These are phyloP conservation scores for Trichoplax adhaerens DNA, from an alignment of 37 sponge, comb jelly and placozoan species.

Conservation along the genomic window DNA sequence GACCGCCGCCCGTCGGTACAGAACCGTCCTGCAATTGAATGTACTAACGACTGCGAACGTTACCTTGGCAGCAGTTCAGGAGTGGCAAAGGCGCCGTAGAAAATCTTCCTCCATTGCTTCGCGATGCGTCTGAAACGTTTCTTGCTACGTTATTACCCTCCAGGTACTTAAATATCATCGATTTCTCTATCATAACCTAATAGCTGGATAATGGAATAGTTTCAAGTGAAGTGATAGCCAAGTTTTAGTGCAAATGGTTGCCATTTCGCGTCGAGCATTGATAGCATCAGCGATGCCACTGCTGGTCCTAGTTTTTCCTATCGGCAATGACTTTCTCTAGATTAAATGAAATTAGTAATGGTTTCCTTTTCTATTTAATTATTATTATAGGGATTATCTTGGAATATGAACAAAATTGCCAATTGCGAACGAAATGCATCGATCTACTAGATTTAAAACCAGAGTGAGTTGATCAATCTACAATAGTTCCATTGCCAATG, in stretches of 20 bases:
- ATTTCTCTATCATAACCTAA: background rate
- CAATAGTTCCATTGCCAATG: too few relatives aligned
- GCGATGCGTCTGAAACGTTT: slow-evolving; percentile 42
- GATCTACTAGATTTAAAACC: slow-evolving; percentile 66
- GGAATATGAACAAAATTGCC: slow-evolving; percentile 78
- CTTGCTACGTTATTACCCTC: slow-evolving; percentile 86
- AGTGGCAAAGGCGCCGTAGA: too few relatives aligned
- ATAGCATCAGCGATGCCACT: too few relatives aligned
- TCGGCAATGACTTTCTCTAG: too few relatives aligned
- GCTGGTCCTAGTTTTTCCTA: too few relatives aligned
- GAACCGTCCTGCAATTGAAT: too few relatives aligned
- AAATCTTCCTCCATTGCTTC: too few relatives aligned
- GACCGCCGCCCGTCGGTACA: too few relatives aligned
- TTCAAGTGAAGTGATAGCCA: background rate
- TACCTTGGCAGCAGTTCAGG: too few relatives aligned
- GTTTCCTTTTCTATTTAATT: background rate
- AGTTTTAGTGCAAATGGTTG: background rate
- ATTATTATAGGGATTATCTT: slow-evolving; percentile 52
- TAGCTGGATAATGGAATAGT: background rate
- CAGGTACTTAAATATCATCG: slow-evolving; percentile 26
- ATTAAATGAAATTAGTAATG: background rate
- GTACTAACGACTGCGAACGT: too few relatives aligned
- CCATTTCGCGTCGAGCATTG: background rate
- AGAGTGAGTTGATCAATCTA: slow-evolving; percentile 22
- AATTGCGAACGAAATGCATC: slow-evolving; percentile 42